phyloP scores from a whole-genome alignment of 30 jellyfish, hydroid and myxozoan genomes.

The Aurelia aurita region DNA sequence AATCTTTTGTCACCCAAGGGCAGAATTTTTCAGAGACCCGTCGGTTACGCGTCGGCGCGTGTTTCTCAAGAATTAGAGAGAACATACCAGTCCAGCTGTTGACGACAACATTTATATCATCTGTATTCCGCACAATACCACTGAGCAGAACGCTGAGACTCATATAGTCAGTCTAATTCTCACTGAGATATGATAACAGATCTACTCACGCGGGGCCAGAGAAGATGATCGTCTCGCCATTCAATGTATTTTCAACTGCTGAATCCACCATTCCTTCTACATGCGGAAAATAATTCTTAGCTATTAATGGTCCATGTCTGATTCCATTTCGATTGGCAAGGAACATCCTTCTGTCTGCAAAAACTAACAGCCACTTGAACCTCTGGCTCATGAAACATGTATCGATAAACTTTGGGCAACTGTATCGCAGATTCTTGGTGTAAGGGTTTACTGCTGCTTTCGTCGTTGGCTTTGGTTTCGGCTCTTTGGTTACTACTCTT shows the following conservation, averaged over 20 bases:
- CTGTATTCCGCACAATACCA: no score
- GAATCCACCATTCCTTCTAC: slow-evolving; percentile 42
- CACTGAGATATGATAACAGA: no score
- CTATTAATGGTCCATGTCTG: slow-evolving; percentile 68
- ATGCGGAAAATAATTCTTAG: slow-evolving; percentile 44
- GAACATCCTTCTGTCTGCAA: slow-evolving; percentile 37
- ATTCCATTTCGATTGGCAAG: slow-evolving; percentile 76
- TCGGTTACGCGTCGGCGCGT: no score
- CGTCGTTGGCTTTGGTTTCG: not conserved
- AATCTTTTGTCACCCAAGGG: no score
- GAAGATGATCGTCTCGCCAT: slow-evolving; percentile 53
- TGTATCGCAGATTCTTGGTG: slow-evolving; percentile 30
- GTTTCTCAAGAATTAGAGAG: no score
- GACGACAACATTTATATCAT: no score
- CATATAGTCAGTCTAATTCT: no score
- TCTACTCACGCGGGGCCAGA: slow-evolving; percentile 48
- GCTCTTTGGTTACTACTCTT: not conserved
- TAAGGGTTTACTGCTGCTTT: slow-evolving; percentile 29
- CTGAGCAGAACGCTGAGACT: no score
- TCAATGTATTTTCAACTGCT: slow-evolving; percentile 40
- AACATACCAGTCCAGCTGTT: no score
- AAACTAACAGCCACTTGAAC: slow-evolving; percentile 57
- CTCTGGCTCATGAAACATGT: slow-evolving; percentile 40
- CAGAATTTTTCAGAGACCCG: no score
- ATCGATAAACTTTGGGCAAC: slow-evolving; percentile 41